Conservation (phyloP, 2,113 vertebrate species). For the Canis aureus region DNA sequence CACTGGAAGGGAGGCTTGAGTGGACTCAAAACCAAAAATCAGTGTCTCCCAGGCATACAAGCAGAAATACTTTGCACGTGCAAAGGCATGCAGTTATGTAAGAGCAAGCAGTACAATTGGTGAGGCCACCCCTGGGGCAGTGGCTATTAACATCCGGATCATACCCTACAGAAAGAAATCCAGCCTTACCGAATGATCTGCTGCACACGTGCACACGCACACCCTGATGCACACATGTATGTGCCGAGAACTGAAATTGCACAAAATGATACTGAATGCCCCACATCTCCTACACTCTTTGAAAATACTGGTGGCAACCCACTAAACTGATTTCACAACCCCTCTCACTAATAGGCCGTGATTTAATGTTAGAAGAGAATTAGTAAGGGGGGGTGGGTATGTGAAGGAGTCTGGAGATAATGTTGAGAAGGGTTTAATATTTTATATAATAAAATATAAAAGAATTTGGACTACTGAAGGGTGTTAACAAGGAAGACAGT, state of each 20-base stretch:
- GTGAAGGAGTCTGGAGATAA: neutral
- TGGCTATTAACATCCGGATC: neutral
- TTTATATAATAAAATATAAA: neutral
- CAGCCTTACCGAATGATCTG: neutral
- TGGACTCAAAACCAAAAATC: neutral
- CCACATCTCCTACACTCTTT: neutral
- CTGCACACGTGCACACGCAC: neutral
- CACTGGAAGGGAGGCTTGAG: neutral
- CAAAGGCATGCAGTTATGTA: neutral
- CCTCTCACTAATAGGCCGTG: neutral
- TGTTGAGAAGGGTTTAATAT: neutral
- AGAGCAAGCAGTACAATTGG: neutral
- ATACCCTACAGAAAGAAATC: neutral
- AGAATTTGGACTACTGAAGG: neutral
- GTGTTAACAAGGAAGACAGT: neutral
- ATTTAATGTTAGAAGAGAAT: neutral
- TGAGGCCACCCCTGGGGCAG: neutral
- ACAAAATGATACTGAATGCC: neutral
- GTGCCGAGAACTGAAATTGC: neutral
- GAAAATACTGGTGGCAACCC: neutral
- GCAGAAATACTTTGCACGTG: neutral
- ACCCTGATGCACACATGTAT: no score
- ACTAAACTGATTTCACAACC: constrained; percentile 10
- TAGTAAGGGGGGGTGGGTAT: neutral
- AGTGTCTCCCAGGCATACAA: neutral